Evolutionary conservation across 2,888 invertebrate species (phyloP).

Genomic region (Stenolophus ochropezus): DNA sequence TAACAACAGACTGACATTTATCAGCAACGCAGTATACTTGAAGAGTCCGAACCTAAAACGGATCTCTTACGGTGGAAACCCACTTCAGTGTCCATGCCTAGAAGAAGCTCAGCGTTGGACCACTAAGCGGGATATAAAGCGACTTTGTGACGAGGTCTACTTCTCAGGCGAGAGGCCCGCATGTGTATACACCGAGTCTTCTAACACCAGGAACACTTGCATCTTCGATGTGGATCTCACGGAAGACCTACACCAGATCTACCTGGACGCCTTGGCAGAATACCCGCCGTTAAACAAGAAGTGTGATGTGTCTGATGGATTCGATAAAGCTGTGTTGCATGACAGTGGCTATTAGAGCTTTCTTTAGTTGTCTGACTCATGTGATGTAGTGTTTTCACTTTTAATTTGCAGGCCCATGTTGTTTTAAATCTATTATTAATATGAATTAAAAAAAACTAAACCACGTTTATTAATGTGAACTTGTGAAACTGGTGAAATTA

Average conservation of each 20-base stretch:
- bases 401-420: no score
- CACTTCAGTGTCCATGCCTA: slow-evolving; percentile 76
- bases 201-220: not conserved
- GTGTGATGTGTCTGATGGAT: not conserved
- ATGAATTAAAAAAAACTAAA: no score
- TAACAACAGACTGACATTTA: slow-evolving; percentile 41
- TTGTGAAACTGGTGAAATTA: no score
- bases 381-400: no score
- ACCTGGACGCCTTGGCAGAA: not conserved
- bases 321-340: not conserved
- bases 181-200: slow-evolving; percentile 20
- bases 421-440: no score
- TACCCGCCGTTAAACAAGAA: not conserved
- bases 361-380: no score
- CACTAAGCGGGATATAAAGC: not conserved
- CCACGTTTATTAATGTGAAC: no score
- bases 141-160: slow-evolving; percentile 34
- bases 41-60: slow-evolving; percentile 72
- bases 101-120: slow-evolving; percentile 16
- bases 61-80: slow-evolving; percentile 79
- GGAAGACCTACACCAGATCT: not conserved
- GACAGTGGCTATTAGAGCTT: not conserved
- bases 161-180: slow-evolving; percentile 41
- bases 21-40: slow-evolving; percentile 70
- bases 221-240: slow-evolving; percentile 1